Evolutionary conservation across 2,113 vertebrate genomes (phyloP).

Genomic region (Xiphorhynchus elegans): DNA sequence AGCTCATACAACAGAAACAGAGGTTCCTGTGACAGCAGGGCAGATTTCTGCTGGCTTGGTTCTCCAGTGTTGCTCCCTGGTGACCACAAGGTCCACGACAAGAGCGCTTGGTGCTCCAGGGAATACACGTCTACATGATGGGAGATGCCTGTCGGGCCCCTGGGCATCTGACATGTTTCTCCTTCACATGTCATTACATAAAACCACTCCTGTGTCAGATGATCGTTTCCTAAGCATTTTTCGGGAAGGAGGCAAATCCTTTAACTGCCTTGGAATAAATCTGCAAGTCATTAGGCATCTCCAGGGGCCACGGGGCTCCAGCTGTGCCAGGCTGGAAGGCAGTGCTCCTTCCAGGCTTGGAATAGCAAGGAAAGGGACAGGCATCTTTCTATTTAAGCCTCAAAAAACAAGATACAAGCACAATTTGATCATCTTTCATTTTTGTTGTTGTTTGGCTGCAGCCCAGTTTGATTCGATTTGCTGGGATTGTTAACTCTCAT

Average conservation of each 20-base stretch:
- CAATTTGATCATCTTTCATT: background rate
- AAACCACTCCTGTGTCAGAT: background rate
- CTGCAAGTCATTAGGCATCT: conserved; percentile 5
- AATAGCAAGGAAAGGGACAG: conserved; percentile 5
- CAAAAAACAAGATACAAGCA: background rate
- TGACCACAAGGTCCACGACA: background rate
- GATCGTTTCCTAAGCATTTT: conserved; percentile 17
- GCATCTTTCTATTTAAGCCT: background rate
- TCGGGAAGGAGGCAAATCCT: conserved; percentile 23
- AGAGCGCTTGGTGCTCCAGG: background rate
- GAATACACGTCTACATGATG: background rate
- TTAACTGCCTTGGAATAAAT: conserved; percentile 31
- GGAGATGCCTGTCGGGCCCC: background rate
- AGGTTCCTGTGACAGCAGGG: background rate
- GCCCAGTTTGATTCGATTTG: background rate
- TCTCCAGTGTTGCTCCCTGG: background rate
- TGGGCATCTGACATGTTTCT: background rate
- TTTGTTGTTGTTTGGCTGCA: background rate
- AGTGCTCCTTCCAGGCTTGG: background rate
- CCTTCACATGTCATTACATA: background rate
- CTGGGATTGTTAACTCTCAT: background rate
- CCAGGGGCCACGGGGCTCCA: background rate
- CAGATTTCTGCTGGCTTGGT: background rate
- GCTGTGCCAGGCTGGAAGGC: conserved; percentile 8
- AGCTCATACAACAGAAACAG: background rate